Evolutionary conservation across 2,113 vertebrate species (phyloP).

Genomic region (Triplophysa dalaica): DNA sequence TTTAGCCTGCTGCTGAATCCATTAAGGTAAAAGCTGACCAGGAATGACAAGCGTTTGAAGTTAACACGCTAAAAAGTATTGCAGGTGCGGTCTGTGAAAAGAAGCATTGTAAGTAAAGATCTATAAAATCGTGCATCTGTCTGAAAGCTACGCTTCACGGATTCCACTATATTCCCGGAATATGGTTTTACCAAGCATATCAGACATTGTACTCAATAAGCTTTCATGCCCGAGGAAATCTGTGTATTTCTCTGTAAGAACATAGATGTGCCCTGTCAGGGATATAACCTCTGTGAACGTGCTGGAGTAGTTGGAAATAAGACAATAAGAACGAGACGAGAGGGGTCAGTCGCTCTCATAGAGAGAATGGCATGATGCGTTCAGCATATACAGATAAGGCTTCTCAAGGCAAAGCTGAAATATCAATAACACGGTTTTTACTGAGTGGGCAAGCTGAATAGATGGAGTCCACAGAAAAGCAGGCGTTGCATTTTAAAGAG

Average conservation of each 20-base stretch:
- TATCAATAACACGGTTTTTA: slow-evolving; percentile 64
- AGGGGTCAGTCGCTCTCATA: slow-evolving; percentile 61
- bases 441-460: slow-evolving; percentile 49
- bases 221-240: slow-evolving; percentile 35
- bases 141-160: slow-evolving; percentile 11
- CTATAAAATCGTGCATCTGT: slow-evolving; percentile 24
- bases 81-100: not conserved
- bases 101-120: slow-evolving; percentile 25
- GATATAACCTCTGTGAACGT: slow-evolving; percentile 40
- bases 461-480: slow-evolving; percentile 40
- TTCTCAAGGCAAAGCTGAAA: slow-evolving; percentile 39
- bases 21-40: slow-evolving; percentile 24
- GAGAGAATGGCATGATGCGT: slow-evolving; percentile 48
- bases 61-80: slow-evolving; percentile 24
- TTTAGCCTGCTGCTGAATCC: not conserved
- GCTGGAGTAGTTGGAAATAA: slow-evolving; percentile 47
- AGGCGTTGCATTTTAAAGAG: slow-evolving; percentile 2
- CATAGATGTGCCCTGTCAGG: slow-evolving; percentile 1
- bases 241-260: slow-evolving; percentile 34
- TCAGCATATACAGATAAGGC: slow-evolving; percentile 51
- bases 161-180: slow-evolving; percentile 18
- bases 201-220: slow-evolving; percentile 23
- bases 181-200: slow-evolving; percentile 31
- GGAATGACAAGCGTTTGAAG: not conserved
- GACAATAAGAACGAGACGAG: slow-evolving; percentile 56